Evolutionary conservation across 2,797 vertebrate species (phyloP).

Genomic region (Pitangus sulphuratus): DNA sequence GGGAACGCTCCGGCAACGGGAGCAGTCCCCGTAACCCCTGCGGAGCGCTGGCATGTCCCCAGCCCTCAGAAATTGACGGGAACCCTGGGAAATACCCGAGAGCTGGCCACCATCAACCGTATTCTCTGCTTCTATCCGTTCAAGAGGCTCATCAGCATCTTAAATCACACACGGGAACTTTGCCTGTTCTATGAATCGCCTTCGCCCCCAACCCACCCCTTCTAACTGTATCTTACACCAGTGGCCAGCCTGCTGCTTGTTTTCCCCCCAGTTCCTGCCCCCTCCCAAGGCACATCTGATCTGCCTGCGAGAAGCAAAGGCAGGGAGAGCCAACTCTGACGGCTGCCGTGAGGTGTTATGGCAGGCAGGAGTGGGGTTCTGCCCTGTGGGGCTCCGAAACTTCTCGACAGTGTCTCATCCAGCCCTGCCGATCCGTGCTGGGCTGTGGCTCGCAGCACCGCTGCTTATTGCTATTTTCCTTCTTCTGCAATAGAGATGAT

Average conservation of each 20-base stretch:
- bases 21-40: too few species aligned
- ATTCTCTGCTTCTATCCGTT: neutral
- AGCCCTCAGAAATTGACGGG: neutral
- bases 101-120: too few species aligned
- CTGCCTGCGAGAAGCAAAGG: neutral
- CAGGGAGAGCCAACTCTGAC: neutral
- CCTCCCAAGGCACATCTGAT: neutral
- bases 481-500: neutral
- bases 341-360: accelerated
- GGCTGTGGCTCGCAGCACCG: neutral
- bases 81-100: too few species aligned
- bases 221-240: neutral
- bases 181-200: neutral
- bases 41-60: accelerated
- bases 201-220: accelerated
- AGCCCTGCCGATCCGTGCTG: neutral
- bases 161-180: neutral
- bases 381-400: neutral
- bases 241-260: neutral
- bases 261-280: neutral
- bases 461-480: neutral
- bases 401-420: accelerated
- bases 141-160: neutral
- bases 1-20: accelerated
- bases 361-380: neutral